Base-by-base conservation (phyloP, 2,113 vertebrate genomes). In the Tretioscincus oriximinensis region DNA sequence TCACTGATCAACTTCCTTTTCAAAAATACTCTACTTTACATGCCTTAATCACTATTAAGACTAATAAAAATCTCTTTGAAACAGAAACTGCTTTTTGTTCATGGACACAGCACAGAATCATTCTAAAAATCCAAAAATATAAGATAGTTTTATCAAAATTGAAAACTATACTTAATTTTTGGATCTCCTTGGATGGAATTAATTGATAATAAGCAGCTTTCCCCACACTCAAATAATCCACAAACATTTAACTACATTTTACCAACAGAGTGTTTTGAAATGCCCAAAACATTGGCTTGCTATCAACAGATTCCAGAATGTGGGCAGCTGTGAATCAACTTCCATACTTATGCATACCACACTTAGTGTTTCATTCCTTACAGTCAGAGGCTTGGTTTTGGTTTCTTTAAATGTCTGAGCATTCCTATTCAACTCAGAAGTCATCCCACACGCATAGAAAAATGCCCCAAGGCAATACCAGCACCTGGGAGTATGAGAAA, bases 261-360 rank as follows among this genome's bases (percentile, higher is more conserved):
- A 54, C 18, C 45, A 45, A 9, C 49, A 60, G 29, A 1, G 29
- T 68, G 20, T 75, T 75, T 45, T 45, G 51, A 81, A 81, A 68
- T 75, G 29, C 72, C 64, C 41, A 41, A n/a, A 3, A 9, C 22
- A 7, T 29, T 75, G 80, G 80, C 72, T 75, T 60, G 31, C 20
- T 20, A 75, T 14, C 66, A 69, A 67, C 47, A 67, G 31, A 60
- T 75, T 81, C 73, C 72, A 74, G 31, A 51, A 68, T 47, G 26
- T 60, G 49, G 31, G 72, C 49, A 81, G 72, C 64, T 58, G n/a
- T 18, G 45, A 60, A 18, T n/a, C 26, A 60, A 45, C 65, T 45
- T 75, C 41, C 49, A 35, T 60, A 21, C 51, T 68, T 60, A 29
- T 18, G 18, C 49, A 24, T 81, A 60, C 11, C 64, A 75, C 20